Base-by-base conservation (phyloP, 2,888 invertebrate genomes). In the Drosophila mettleri region DNA sequence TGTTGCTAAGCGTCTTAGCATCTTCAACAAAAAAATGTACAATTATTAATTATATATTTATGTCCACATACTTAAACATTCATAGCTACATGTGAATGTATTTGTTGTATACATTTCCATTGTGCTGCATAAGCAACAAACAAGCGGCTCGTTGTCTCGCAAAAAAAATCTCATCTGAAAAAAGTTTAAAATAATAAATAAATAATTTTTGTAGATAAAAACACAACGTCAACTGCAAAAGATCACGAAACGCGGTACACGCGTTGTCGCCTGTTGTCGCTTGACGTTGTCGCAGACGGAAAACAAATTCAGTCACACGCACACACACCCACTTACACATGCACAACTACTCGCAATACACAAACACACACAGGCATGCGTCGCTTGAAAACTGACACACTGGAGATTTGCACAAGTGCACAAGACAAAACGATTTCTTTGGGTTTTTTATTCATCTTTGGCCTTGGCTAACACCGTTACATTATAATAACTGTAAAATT, bases 351-450 rank as follows among this genome's bases (percentile, higher is more conserved):
- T 24, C 16, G 43, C 29, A 51, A 51, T 22, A 18, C 24, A 24
- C 24, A 16, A 20, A n/a, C 10, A 18, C 36, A 55, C 51, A 38
- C 10, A 34, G 39, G 57, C 46, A 68, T 65, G 60, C 61, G 73
- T 58, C 33, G 34, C 63, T 57, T 60, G 55, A 75, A 79, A 62
- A 60, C n/a, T n/a, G 60, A 59, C 65, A 52, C 61, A 69, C 78
- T 80, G 81, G 65, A 88, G 80, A 88, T 82, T 88, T 88, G 82
- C 80, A 76, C 88, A 86, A 82, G 81, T 82, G 88, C 74, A 83
- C n/a, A 62, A 81, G 65, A 87, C 39, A 49, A 54, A 57, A 43
- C 33, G 53, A 59, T 68, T 63, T 63, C 39, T 39, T 60, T 57
- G 43, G 20, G 51, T 60, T 59, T 48, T 67, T 72, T 60, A n/a